Evolutionary conservation across 2,113 vertebrate genomes (phyloP).

Genomic region (Leucopsar rothschildi): DNA sequence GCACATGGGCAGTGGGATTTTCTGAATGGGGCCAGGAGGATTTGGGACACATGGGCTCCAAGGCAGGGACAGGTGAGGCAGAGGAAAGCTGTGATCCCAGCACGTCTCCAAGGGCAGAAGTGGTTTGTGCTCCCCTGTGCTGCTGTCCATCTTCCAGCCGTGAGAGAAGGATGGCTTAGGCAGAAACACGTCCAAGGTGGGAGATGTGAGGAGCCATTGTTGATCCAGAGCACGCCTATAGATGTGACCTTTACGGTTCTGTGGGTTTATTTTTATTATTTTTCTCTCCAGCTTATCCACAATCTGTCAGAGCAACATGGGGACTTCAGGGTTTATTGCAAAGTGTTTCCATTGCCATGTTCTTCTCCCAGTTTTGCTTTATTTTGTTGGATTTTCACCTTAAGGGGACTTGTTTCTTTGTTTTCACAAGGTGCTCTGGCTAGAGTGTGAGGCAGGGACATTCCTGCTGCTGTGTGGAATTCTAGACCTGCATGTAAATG

Average conservation of each 20-base stretch:
- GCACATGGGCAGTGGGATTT: too few relatives aligned
- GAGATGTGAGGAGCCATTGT: background rate
- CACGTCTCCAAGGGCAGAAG: background rate
- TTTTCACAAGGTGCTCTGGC: background rate
- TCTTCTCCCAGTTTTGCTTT: background rate
- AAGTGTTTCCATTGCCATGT: background rate
- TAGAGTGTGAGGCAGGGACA: background rate
- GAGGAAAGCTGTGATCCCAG: background rate
- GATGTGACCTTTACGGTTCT: background rate
- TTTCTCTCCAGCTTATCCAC: background rate
- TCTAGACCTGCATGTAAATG: background rate
- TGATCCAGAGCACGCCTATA: background rate
- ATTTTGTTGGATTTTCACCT: background rate
- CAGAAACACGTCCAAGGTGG: background rate
- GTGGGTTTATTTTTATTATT: background rate
- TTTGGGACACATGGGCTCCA: background rate
- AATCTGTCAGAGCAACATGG: background rate
- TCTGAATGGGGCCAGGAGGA: too few relatives aligned
- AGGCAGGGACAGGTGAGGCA: background rate
- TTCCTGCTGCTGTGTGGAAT: background rate
- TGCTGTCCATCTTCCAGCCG: background rate
- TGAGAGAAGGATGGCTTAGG: background rate
- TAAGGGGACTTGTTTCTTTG: background rate
- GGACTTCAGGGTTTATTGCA: background rate
- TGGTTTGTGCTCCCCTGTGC: background rate